phyloP scores from a whole-genome alignment of 2,888 invertebrate genomes.

The Leucoma salicis region DNA sequence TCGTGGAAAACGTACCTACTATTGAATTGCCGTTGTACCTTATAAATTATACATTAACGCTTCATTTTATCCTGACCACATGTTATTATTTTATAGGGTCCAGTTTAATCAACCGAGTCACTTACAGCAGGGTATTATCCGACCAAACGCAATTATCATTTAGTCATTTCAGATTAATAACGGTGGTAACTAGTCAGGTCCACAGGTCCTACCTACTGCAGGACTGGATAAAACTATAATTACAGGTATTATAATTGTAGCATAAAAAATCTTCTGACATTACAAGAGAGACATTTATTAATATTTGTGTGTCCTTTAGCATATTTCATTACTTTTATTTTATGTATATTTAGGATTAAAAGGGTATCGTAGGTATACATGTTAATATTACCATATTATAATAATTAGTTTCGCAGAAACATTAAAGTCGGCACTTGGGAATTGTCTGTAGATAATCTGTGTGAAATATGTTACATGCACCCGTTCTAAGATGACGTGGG shows the following conservation, averaged over 20 bases:
- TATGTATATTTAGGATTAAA: constrained; percentile 16
- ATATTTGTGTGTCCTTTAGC: constrained; percentile 33
- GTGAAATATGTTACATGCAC: constrained; percentile 31
- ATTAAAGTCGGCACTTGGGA: constrained; percentile 9
- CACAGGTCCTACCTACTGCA: constrained; percentile 20
- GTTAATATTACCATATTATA: constrained; percentile 14
- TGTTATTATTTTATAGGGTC: constrained; percentile 25
- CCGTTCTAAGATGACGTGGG: constrained; percentile 36
- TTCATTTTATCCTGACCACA: constrained; percentile 19
- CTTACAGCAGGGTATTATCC: constrained; percentile 29
- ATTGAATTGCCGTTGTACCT: constrained; percentile 23
- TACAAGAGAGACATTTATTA: constrained; percentile 27
- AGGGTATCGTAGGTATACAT: not conserved
- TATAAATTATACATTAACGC: constrained; percentile 17
- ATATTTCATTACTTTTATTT: constrained; percentile 27
- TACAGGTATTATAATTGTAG: constrained; percentile 25
- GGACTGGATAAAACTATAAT: constrained; percentile 18
- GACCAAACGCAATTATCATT: constrained; percentile 41
- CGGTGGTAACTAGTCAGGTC: constrained; percentile 29
- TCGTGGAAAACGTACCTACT: constrained; percentile 39
- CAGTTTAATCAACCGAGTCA: constrained; percentile 23
- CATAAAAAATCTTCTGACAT: constrained; percentile 28
- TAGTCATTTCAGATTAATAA: constrained; percentile 34
- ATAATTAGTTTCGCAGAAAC: constrained; percentile 13
- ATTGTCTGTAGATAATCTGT: constrained; percentile 29